Evolutionary conservation across 2,113 vertebrate genomes (phyloP).

Genomic region (Circaetus gallicus): DNA sequence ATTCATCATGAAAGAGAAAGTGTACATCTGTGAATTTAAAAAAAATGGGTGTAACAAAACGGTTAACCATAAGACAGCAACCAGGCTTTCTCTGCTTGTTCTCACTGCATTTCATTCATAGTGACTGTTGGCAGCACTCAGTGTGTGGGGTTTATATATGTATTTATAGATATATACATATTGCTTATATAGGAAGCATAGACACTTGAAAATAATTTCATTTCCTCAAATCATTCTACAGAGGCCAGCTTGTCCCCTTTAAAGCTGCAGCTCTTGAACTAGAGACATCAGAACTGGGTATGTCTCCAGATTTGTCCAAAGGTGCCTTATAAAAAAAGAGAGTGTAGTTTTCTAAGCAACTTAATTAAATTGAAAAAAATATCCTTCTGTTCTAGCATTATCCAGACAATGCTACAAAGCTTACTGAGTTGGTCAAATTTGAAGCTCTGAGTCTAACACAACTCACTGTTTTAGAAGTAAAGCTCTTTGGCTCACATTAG

Average conservation of each 20-base stretch:
- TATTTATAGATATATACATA: constrained; percentile 58
- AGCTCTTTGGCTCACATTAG: neutral
- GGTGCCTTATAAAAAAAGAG: neutral
- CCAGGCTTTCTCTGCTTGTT: constrained; percentile 45
- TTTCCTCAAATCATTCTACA: constrained; percentile 12
- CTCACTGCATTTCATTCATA: constrained; percentile 66
- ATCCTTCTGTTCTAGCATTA: neutral
- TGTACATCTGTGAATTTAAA: constrained; percentile 8
- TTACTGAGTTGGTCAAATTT: neutral
- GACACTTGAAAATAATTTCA: constrained; percentile 49
- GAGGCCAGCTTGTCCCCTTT: neutral
- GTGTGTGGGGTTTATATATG: constrained; percentile 29
- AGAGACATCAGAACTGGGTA: neutral
- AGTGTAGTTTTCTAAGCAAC: neutral
- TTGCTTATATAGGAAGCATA: constrained; percentile 37
- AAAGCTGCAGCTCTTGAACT: neutral
- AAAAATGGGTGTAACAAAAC: constrained; percentile 5
- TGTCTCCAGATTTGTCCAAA: neutral
- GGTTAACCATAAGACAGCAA: constrained; percentile 47
- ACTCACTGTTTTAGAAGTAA: neutral
- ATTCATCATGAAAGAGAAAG: neutral
- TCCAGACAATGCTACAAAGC: neutral
- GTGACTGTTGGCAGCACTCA: constrained; percentile 43
- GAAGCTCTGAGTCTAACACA: neutral
- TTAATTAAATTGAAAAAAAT: neutral